Conservation (phyloP, 2,113 vertebrate species). For the Alligator mississippiensis region DNA sequence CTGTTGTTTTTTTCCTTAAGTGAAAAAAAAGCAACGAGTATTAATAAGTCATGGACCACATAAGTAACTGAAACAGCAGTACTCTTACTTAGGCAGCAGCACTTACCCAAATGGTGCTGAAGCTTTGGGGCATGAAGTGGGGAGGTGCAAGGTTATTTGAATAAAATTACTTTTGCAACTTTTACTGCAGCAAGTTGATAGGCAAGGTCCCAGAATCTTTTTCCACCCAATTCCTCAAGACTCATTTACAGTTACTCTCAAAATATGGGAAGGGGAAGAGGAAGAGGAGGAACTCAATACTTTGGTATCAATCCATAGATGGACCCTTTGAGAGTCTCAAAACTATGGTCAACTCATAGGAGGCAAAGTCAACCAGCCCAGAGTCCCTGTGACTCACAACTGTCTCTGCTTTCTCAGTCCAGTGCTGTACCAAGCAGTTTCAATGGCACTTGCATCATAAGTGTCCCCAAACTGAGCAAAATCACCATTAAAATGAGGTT, state of each 20-base stretch:
- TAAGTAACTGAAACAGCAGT: not conserved
- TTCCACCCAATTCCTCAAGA: not conserved
- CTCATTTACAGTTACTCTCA: not conserved
- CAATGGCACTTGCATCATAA: not conserved
- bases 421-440: not conserved
- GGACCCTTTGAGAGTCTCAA: not conserved
- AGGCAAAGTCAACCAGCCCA: not conserved
- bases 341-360: not conserved
- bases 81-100: not conserved
- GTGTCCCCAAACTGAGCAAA: not conserved
- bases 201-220: not conserved
- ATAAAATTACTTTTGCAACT: not conserved
- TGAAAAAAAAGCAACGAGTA: not conserved
- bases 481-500: not conserved
- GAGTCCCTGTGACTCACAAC: not conserved
- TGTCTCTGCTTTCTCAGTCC: not conserved
- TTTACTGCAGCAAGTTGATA: not conserved
- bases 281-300: not conserved
- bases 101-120: not conserved
- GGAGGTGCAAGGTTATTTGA: not conserved
- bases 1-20: too few relatives aligned
- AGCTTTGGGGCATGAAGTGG: not conserved
- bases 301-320: not conserved
- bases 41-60: not conserved
- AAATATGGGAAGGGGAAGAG: not conserved